phyloP scores from a whole-genome alignment of 2,797 vertebrate species.

The Zalophus californianus region DNA sequence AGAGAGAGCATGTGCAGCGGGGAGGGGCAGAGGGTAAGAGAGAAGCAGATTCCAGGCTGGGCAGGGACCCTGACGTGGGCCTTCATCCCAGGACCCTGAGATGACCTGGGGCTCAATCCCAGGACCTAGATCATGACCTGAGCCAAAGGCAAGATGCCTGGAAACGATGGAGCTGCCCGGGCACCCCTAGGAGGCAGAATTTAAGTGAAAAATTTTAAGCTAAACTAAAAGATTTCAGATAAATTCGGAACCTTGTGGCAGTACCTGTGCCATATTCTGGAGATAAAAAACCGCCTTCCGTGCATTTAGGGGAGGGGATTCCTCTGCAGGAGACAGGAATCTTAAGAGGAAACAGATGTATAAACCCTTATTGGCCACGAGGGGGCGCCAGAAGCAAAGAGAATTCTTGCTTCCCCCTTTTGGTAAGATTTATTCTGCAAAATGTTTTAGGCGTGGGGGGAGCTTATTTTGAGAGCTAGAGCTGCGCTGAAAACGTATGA shows the following conservation, averaged over 20 bases:
- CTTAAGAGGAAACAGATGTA: not conserved
- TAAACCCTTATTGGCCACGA: not conserved
- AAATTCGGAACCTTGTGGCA: not conserved
- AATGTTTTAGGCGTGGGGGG: not conserved
- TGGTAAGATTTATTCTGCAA: not conserved
- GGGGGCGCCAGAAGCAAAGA: conserved; percentile 63
- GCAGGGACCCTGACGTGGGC: not conserved
- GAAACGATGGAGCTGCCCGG: not conserved
- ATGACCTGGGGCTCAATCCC: not conserved
- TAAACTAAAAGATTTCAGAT: not conserved
- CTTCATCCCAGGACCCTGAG: not conserved
- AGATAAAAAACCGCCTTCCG: not conserved
- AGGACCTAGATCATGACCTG: not conserved
- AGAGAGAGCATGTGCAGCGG: not conserved
- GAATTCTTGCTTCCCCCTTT: not conserved
- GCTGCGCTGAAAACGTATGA: not conserved
- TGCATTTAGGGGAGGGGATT: not conserved
- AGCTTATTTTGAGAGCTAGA: not conserved
- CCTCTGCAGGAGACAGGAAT: not conserved
- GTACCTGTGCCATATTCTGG: not conserved
- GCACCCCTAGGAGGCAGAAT: not conserved
- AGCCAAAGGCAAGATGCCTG: not conserved
- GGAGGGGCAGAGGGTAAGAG: not conserved
- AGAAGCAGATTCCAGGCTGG: not conserved
- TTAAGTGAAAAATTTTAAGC: not conserved